Base-by-base conservation (phyloP, 2,888 invertebrate genomes). In the Ernsta delagoae region DNA sequence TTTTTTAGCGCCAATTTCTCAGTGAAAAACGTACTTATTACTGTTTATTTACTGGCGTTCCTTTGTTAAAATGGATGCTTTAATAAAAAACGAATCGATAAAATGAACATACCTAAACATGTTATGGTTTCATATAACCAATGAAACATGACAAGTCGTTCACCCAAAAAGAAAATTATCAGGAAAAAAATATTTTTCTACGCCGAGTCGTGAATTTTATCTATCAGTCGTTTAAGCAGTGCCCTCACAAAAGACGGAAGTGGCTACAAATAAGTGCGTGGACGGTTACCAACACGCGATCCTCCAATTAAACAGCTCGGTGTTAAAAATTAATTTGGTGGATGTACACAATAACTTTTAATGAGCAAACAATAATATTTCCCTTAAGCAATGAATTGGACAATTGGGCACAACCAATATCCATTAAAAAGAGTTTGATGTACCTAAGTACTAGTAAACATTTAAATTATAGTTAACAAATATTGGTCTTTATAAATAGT, bases 311-410 rank as follows among this genome's bases (percentile, higher is more conserved):
- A 80, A 81, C 79, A 75, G 79, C 76, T 8, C 53, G 74, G 74
- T 75, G 75, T 89, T 90, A 87, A 90, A 89, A 89, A 88, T 87
- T 89, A 85, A 89, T 88, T 85, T 81, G 77, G 16, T 7, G 66
- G 68, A 70, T 71, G 61, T 72, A 70, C 65, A 65, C 56, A 65
- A 69, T 50, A 64, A 68, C 59, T 56, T 63, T 61, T 62, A 68
- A 62, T 57, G 50, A 68, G 43, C 67, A 68, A 66, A 60, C 54
- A 62, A 36, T 31, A 36, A 24, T 66, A 41, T 41, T 41, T 41
- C 7, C 41, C 41, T 41, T 41, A 9, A 41, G 41, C 36, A 36
- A 36, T 36, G 36, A 36, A 36, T 36, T 36, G 5, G 6, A 36
- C 0, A 36, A 36, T 36, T 36, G 36, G 36, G 6, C 6, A 36